A percentile compares a stretch with the other conserved stretches of the same genome.
Evolutionary conservation across 1,140 invertebrate genomes (phyloP).

Genomic region (Drosophila pseudoananassae): DNA sequence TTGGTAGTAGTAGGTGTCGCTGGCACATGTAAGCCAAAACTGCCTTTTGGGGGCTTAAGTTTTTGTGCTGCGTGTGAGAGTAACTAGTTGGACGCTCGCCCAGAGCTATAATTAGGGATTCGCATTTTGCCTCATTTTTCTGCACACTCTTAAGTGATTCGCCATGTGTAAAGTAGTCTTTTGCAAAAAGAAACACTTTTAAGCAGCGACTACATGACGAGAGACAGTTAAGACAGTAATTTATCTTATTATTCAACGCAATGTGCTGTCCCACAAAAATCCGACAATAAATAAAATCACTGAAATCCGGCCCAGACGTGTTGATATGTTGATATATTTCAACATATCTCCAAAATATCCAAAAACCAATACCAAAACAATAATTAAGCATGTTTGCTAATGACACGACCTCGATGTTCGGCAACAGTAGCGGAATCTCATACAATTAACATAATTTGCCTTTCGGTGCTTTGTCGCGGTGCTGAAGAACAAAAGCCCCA

Average conservation of each 20-base stretch:
- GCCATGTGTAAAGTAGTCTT: slow-evolving; percentile 42
- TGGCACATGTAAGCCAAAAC: slow-evolving; percentile 20
- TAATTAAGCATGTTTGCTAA: slow-evolving; percentile 60
- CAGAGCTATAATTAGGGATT: slow-evolving; percentile 59
- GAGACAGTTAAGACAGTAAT: slow-evolving; percentile 30
- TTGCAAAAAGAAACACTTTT: slow-evolving; percentile 29
- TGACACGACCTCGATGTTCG: slow-evolving; percentile 38
- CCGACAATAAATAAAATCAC: neutral
- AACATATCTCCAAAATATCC: slow-evolving; percentile 22
- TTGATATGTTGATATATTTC: slow-evolving; percentile 55
- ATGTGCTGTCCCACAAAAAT: slow-evolving; percentile 1
- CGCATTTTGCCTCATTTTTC: slow-evolving; percentile 53
- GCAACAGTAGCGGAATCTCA: slow-evolving; percentile 59
- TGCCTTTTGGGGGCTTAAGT: slow-evolving; percentile 7
- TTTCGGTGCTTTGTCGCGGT: slow-evolving; percentile 24
- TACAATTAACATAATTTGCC: slow-evolving; percentile 61
- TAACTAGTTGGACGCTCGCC: slow-evolving; percentile 43
- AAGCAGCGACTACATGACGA: slow-evolving; percentile 27
- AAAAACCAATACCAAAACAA: slow-evolving; percentile 40
- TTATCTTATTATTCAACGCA: slow-evolving; percentile 26
- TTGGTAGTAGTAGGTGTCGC: slow-evolving; percentile 37
- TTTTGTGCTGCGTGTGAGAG: slow-evolving; percentile 40
- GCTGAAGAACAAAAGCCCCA: slow-evolving; percentile 6
- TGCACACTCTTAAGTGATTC: slow-evolving; percentile 49
- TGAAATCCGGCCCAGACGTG: slow-evolving; percentile 28